Evolutionary conservation across 2,888 invertebrate species (phyloP), one percentile per base, ranked within the genome.

Genomic region (Agrilus biguttatus): DNA sequence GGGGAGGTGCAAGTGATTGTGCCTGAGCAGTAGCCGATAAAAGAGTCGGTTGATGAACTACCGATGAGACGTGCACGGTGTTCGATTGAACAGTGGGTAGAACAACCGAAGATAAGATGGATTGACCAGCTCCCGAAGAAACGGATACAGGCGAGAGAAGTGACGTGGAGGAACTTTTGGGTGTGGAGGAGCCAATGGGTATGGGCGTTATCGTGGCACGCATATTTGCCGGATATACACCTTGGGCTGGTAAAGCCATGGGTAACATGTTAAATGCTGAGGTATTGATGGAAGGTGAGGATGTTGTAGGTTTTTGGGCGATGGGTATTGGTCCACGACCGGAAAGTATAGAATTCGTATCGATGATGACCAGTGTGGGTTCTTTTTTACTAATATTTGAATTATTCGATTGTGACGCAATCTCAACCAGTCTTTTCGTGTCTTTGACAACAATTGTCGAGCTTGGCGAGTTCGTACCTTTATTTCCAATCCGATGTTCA

Each of bases 361-460:
- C 85, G 50, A 86, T 83, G 40, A 86, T 83, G 32, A 85, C 83
- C 50, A 85, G 68, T 7, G 82, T 82, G 0, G 82, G 80, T 61
- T 86, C 78, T 55, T 85, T 79, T 58, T 81, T 77, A 39, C 71
- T 72, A 39, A 70, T 57, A 42, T 56, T 57, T 39, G 70, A 56
- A 40, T 55, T 58, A 41, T 53, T 51, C 35, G 73, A 71, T 54
- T 77, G 79, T 12, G 77, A 72, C 8, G 82, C 79, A 52, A 82
- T 78, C 59, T 81, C 80, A 2, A 78, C 78, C 48, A 81, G 65
- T 42, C 75, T 70, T 60, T 81, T 83, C 2, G 83, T 80, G 55
- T 83, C 80, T 59, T 77, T 83, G 1, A 82, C 78, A 37, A 81
- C 76, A 48, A 82, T 78, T 2, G 74, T 72, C 14, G 55, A 50